Evolutionary conservation across 2,888 invertebrate genomes (phyloP), one percentile per base, ranked within the genome.

Genomic region (Serripes groenlandicus): DNA sequence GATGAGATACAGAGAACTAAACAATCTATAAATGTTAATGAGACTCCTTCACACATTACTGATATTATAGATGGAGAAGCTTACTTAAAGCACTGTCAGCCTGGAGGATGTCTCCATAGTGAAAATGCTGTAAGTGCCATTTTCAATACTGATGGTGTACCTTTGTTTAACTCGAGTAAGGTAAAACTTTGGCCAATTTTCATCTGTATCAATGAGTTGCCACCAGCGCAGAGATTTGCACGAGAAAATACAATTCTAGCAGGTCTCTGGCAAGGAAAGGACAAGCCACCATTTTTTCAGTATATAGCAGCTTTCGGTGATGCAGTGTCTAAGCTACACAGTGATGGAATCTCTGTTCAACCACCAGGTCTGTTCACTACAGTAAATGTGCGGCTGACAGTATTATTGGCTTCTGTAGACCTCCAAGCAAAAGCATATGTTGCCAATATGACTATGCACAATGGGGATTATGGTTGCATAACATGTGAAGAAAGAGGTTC

Each of bases 401-500:
- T 60, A 26, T 37, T 58, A 3, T 35, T 34, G 21, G 28, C 34
- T 21, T 64, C 64, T 30, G 11, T 74, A 30, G 74, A 74, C 34
- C 32, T 74, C 42, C 81, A 54, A 35, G 88, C 89, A 42, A 89
- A 87, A 71, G 88, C 86, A 42, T 69, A 37, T 15, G 64, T 83
- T 1, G 35, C 88, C 26, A 88, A 88, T 60, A 89, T 89, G 88
- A 78, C 83, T n/a, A 56, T 64, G 1, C 77, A 34, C 71, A 89
- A 89, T 87, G 88, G 88, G 3, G 2, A 32, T 37, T 21, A 83
- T 28, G 84, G 78, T 11, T 89, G 88, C 58, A 83, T 84, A 2
- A 78, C 80, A 0, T 89, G 87, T 80, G 88, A 89, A 71, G 86
- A 87, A 28, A 72, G 83, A 52, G 88, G 88, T 15, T 9, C 62